phyloP scores from a whole-genome alignment of 2,888 invertebrate genomes.

The Macrophya annulata region DNA sequence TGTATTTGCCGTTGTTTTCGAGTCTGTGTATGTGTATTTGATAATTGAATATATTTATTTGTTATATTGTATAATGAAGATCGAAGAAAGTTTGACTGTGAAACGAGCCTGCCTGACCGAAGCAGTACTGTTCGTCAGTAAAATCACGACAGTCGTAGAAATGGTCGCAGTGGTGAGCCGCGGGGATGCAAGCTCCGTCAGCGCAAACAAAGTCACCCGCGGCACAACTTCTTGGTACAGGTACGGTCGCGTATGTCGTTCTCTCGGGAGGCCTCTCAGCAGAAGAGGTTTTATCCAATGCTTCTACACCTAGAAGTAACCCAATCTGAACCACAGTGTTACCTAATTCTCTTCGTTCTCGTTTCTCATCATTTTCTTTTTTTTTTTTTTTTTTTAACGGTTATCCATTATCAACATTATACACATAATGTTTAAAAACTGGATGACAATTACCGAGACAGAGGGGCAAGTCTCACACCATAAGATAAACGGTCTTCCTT shows the following conservation, averaged over 20 bases:
- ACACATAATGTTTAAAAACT: background rate
- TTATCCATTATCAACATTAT: background rate
- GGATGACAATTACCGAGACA: background rate
- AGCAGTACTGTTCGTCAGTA: slow-evolving; percentile 95
- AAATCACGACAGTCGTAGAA: slow-evolving; percentile 95
- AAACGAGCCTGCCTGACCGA: slow-evolving; percentile 80
- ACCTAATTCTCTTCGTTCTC: slow-evolving; percentile 23
- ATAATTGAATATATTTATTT: background rate
- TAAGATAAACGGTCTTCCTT: background rate
- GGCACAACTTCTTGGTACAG: slow-evolving; percentile 72
- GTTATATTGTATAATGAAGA: slow-evolving; percentile 16
- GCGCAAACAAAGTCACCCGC: slow-evolving; percentile 81
- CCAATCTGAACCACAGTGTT: slow-evolving; percentile 74
- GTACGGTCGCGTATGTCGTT: slow-evolving; percentile 42
- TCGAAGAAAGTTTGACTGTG: slow-evolving; percentile 48
- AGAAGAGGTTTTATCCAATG: slow-evolving; percentile 74
- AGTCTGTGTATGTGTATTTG: background rate
- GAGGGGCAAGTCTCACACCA: background rate
- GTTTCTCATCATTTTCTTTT: slow-evolving; percentile 17
- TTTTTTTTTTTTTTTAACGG: no score
- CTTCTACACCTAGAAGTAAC: slow-evolving; percentile 77
- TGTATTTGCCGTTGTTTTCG: background rate
- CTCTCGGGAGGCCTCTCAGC: slow-evolving; percentile 69
- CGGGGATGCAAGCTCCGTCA: slow-evolving; percentile 90
- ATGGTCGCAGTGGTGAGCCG: slow-evolving; percentile 91